Percentiles rank a stretch among this genome's conserved stretches.
These are phyloP conservation scores for Sterna hirundo DNA, from an alignment of 2,113 vertebrate species.

Conservation along the genomic window DNA sequence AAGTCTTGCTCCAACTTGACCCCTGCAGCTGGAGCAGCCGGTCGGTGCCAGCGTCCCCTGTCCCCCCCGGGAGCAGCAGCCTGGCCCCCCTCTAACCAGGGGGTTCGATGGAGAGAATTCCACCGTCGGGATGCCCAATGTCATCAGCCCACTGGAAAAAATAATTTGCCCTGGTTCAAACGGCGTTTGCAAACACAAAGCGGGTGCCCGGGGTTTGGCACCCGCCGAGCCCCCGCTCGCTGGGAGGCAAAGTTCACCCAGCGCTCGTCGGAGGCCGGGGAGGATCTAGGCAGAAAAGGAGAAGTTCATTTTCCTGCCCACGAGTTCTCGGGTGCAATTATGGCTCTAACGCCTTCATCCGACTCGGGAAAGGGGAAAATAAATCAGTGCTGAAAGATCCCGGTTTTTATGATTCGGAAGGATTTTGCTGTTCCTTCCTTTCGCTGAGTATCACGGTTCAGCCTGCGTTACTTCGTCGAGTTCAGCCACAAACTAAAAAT, in stretches of 20 bases:
- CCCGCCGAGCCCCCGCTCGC: fast-evolving
- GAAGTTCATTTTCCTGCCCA: not conserved
- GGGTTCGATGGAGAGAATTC: not conserved
- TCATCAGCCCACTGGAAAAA: not conserved
- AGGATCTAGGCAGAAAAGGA: not conserved
- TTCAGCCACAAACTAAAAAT: not conserved
- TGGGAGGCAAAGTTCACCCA: not conserved
- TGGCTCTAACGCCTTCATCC: not conserved
- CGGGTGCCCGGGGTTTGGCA: not conserved
- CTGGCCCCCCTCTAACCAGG: not conserved
- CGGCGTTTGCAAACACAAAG: not conserved
- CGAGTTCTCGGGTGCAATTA: not conserved
- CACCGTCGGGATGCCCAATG: fast-evolving
- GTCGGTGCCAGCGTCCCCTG: fast-evolving
- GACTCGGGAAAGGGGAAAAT: not conserved
- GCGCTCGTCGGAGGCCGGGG: fast-evolving
- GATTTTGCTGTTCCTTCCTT: not conserved
- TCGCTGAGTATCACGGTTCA: fast-evolving
- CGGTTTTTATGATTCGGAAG: not conserved
- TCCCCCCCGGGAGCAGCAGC: not conserved
- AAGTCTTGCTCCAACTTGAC: not conserved
- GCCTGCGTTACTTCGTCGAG: no score
- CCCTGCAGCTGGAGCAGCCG: not conserved
- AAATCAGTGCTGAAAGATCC: not conserved
- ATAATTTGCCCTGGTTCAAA: not conserved